Base-by-base conservation (phyloP, 2,113 vertebrate species). In the Hyperopisus bebe region DNA sequence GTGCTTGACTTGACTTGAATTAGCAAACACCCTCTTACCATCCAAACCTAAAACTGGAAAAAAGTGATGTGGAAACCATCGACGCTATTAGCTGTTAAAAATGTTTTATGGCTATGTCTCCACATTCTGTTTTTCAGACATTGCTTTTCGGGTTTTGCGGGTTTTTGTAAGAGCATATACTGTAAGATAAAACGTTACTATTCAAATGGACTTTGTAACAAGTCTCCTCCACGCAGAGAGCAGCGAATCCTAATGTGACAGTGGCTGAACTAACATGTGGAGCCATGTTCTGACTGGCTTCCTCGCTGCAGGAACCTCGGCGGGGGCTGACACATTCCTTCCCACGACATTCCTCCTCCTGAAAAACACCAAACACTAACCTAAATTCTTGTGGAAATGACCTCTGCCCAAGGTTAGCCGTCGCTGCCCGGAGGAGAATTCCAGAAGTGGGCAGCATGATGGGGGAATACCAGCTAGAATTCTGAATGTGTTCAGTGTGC, bases 281-380 rank as follows among this genome's bases (percentile, higher is more conserved):
- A 66, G 83, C 91, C 93, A 24, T 92, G 94, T 92, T 89, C 87
- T 44, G 86, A 50, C 93, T 87, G 92, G 92, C 66, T 47, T 83
- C 86, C 80, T 53, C 17, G 44, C 44, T 50, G 83, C 87, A 44
- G 42, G 53, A n/a, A 86, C 77, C 55, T 53, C 39, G 6, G 62
- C 58, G n/a, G 31, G 74, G 74, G 48, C 74, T 10, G 4, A n/a
- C 27, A 89, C 90, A 91, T 91, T 84, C 89, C 89, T 86, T 84
- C 55, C 58, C 77, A 89, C 42, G 83, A 86, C 44, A 50, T 48
- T 86, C 44, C n/a, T 27, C 51, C 77, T 46, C 42, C 84, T 11
- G 47, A 90, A 44, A 55, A 17, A 53, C 55, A 86, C 88, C 48
- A 42, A 80, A 42, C 15, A 35, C 89, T 47, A 74, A 31, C 0